Evolutionary conservation across 1,140 invertebrate species (phyloP).

Genomic region (Zaprionus tsacasi): DNA sequence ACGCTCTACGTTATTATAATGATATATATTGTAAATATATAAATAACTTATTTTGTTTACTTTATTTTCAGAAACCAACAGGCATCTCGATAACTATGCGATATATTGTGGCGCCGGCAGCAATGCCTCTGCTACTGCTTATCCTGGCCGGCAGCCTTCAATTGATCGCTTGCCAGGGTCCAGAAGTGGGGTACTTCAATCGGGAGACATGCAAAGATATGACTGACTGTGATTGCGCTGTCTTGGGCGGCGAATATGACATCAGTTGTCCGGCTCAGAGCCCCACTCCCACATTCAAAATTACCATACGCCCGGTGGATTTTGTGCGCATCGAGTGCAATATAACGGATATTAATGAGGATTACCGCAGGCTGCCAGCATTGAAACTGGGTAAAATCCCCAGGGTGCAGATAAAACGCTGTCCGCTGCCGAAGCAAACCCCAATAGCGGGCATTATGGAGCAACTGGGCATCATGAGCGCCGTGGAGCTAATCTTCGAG

Average conservation of each 20-base stretch:
- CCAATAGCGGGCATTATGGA: slow-evolving; percentile 72
- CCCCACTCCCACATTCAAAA: slow-evolving; percentile 64
- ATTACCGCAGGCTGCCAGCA: slow-evolving; percentile 66
- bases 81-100: slow-evolving; percentile 30
- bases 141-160: background rate
- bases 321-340: slow-evolving; percentile 73
- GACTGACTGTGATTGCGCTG: slow-evolving; percentile 62
- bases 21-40: no score
- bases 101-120: slow-evolving; percentile 15
- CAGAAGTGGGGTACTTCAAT: slow-evolving; percentile 44
- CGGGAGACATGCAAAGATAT: slow-evolving; percentile 72
- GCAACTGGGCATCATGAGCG: slow-evolving; percentile 61
- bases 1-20: no score
- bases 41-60: background rate
- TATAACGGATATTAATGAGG: slow-evolving; percentile 52
- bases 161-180: background rate
- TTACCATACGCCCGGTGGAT: slow-evolving; percentile 57
- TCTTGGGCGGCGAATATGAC: slow-evolving; percentile 61
- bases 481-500: slow-evolving; percentile 68
- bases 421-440: slow-evolving; percentile 66
- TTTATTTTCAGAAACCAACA: slow-evolving; percentile 7
- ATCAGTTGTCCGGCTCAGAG: slow-evolving; percentile 63
- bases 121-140: slow-evolving; percentile 40
- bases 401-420: slow-evolving; percentile 69
- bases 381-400: slow-evolving; percentile 62